Base-by-base conservation (phyloP, 2,888 invertebrate genomes). In the Lamellibrachia columna region DNA sequence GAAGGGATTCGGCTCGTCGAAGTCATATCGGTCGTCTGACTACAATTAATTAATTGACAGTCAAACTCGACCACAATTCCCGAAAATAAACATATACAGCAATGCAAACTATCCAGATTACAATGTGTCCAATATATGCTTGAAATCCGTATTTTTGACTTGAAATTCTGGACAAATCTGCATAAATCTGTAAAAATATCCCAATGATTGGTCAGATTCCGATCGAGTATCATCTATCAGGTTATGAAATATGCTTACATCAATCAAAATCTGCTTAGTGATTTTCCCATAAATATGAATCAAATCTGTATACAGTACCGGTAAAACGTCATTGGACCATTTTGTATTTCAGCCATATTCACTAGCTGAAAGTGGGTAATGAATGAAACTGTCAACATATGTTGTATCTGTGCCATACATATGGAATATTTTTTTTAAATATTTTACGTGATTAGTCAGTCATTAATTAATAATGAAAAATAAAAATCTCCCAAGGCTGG, bases 1-100 rank as follows among this genome's bases (percentile, higher is more conserved):
- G 96, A 99, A 99, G 0, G 99, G 99, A 97, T 99, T 99, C 0
- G 98, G 97, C 95, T 99, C 98, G 0, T 98, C 98, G 97, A 99
- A 99, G 96, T 98, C 98, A 97, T 97, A 98, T 94, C 98, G 98
- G 0, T 98, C 97, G 96, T 99, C 99, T 93, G 97, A 98, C 95
- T 95, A 94, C 93, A 93, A 92, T 9, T 52, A 3, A 92, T 90
- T 28, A 90, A 91, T 9, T 3, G 9, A 75, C 3, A 22, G n/a
- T n/a, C 15, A 75, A 75, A 22, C 55, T 6, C n/a, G n/a, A 22
- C 75, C 15, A 6, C 75, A 22, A 75, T 75, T 22, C 22, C 22
- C 22, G 15, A 6, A 75, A 3, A 75, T 75, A 75, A 75, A 75
- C 2, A 75, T 2, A 75, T 1, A 40, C 40, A 40, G 40, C 40